Evolutionary conservation across 1,140 invertebrate species (phyloP).

Genomic region (Andrena cerasifolii): DNA sequence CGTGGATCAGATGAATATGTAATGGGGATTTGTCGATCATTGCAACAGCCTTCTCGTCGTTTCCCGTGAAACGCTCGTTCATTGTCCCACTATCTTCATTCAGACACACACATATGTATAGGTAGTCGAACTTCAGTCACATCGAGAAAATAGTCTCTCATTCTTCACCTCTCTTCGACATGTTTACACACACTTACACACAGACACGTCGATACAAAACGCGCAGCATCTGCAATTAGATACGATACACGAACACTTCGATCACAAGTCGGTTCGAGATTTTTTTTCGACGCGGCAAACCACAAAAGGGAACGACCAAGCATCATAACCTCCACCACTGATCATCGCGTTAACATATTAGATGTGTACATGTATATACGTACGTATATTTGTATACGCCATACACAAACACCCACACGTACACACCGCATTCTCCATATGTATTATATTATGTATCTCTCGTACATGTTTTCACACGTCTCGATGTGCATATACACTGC

Average conservation of each 20-base stretch:
- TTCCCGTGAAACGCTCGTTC: conserved; percentile 63
- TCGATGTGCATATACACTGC: conserved; percentile 66
- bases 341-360: neutral
- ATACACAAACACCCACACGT: conserved; percentile 13
- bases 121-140: conserved; percentile 66
- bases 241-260: conserved; percentile 23
- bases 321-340: neutral
- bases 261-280: neutral
- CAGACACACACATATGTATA: conserved; percentile 65
- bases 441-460: neutral
- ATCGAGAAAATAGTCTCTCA: conserved; percentile 52
- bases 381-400: conserved; percentile 18
- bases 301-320: neutral
- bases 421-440: neutral
- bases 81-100: conserved; percentile 59
- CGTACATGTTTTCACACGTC: conserved; percentile 31
- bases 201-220: neutral
- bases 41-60: conserved; percentile 56
- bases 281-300: neutral
- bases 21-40: conserved; percentile 10
- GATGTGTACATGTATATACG: conserved; percentile 6
- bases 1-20: conserved; percentile 47
- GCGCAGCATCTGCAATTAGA: neutral
- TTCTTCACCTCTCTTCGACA: conserved; percentile 7
- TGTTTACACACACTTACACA: neutral